A percentile compares a stretch with the other conserved stretches of the same genome.
These are phyloP conservation scores for Homarus americanus DNA, from an alignment of 1,140 invertebrate species.

Conservation along the genomic window DNA sequence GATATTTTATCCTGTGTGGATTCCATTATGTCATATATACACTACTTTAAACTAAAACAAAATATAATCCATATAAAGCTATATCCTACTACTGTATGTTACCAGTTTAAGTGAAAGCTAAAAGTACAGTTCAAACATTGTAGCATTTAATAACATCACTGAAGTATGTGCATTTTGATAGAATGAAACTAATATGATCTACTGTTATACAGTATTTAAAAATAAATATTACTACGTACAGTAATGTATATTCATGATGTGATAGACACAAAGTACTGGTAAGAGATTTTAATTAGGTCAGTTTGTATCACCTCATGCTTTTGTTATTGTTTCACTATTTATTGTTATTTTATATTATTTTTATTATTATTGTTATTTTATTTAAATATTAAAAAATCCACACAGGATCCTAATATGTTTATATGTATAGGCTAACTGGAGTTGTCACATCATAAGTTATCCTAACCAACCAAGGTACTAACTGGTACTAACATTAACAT, in stretches of 20 bases:
- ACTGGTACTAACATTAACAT: too few species aligned
- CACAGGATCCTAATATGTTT: background rate
- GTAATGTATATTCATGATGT: too few species aligned
- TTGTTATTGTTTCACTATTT: background rate
- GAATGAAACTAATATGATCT: background rate
- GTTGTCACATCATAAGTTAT: conserved; percentile 20
- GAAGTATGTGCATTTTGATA: background rate
- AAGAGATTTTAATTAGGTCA: background rate
- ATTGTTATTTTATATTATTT: too few species aligned
- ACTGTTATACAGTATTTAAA: too few species aligned
- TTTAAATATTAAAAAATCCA: background rate
- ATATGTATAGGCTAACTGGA: conserved; percentile 20
- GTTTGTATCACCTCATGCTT: background rate
- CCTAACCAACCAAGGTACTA: too few species aligned
- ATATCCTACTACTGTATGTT: background rate
- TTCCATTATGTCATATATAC: background rate
- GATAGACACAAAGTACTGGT: background rate
- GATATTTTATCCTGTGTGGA: background rate
- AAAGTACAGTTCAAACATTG: background rate
- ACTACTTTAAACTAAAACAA: background rate
- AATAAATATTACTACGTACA: too few species aligned
- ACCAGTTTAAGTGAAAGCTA: background rate
- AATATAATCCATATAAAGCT: background rate
- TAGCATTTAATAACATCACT: too few species aligned
- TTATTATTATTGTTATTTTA: background rate